These are phyloP conservation scores for Polia nebulosa DNA, from an alignment of 2,888 invertebrate species.

Conservation along the genomic window DNA sequence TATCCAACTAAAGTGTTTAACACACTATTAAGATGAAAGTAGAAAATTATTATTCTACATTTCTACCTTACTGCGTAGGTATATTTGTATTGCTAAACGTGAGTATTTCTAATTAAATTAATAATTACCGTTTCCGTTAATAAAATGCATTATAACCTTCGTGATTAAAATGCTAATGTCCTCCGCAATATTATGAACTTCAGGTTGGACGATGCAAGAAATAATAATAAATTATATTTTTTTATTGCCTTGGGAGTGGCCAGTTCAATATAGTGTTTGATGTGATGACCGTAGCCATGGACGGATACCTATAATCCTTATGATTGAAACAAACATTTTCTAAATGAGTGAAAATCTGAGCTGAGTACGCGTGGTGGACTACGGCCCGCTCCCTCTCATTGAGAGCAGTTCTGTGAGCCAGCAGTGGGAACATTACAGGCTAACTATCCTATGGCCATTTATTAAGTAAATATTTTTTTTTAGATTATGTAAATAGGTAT, in stretches of 20 bases:
- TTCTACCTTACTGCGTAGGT: background rate
- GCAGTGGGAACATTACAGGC: background rate
- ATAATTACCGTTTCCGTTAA: slow-evolving; percentile 5
- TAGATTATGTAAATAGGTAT: no score
- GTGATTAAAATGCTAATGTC: slow-evolving; percentile 18
- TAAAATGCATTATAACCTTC: slow-evolving; percentile 1
- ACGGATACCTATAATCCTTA: background rate
- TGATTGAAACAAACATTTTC: no score
- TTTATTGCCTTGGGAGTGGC: background rate
- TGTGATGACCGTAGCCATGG: background rate
- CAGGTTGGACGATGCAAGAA: background rate
- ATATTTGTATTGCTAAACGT: slow-evolving; percentile 1
- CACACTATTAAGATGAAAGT: no score
- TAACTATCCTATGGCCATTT: no score
- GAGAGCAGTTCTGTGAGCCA: background rate
- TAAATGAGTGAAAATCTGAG: no score
- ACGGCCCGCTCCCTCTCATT: background rate
- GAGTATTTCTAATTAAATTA: slow-evolving; percentile 21
- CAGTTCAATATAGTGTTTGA: background rate
- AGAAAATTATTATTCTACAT: no score
- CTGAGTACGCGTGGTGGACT: background rate
- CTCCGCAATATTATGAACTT: slow-evolving; percentile 1
- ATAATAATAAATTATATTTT: slow-evolving; percentile 5
- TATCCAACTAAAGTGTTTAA: no score
- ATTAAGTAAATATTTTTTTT: no score